phyloP scores from a whole-genome alignment of 2,113 vertebrate species.

The Willisornis vidua region DNA sequence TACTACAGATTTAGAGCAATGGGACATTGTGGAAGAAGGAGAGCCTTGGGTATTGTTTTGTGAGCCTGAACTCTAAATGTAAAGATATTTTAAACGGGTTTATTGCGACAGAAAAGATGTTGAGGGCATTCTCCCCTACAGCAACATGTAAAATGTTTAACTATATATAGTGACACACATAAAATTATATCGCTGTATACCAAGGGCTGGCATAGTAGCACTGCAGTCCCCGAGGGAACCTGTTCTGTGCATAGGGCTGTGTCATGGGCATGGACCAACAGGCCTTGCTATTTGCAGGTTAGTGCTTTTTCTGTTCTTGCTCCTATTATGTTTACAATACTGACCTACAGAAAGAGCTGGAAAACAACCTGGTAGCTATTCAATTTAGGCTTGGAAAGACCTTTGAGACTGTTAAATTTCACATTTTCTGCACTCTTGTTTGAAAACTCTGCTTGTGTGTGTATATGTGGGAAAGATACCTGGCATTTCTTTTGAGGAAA shows the following conservation, averaged over 20 bases:
- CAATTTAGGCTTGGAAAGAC: neutral
- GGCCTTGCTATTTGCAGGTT: neutral
- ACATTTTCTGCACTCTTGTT: neutral
- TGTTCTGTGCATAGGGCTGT: neutral
- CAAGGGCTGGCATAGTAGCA: neutral
- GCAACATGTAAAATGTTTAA: neutral
- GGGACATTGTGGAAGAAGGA: neutral
- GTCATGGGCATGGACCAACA: neutral
- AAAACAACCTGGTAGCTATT: neutral
- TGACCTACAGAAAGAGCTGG: neutral
- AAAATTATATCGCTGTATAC: neutral
- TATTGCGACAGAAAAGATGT: neutral
- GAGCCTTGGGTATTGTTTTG: neutral
- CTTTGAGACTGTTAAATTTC: neutral
- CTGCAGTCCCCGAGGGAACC: neutral
- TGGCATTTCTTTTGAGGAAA: neutral
- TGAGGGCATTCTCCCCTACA: neutral
- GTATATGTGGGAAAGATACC: neutral
- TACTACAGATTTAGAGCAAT: neutral
- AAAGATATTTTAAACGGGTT: neutral
- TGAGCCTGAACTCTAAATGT: neutral
- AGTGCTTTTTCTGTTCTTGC: neutral
- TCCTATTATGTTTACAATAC: neutral
- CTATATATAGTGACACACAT: neutral
- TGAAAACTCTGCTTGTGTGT: neutral